A percentile compares a stretch with the other conserved stretches of the same genome.
These are phyloP conservation scores for Eremophila alpestris DNA, from an alignment of 2,797 vertebrate genomes.

Conservation along the genomic window DNA sequence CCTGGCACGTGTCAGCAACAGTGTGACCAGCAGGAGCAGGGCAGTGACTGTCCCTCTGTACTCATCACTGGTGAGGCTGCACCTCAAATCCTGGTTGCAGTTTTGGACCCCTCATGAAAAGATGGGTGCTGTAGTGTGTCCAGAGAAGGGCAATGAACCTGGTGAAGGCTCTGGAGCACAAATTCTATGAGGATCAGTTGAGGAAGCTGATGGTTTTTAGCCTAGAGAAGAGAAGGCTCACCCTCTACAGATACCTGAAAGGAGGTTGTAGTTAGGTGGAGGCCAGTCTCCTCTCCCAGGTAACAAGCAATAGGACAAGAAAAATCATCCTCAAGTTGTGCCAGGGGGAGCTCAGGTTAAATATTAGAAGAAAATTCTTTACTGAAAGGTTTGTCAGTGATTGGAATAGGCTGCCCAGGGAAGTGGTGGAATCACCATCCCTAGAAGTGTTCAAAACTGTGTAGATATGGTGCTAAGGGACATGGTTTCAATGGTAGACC, in stretches of 20 bases:
- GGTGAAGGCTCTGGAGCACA: neutral
- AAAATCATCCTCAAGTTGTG: neutral
- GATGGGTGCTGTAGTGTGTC: neutral
- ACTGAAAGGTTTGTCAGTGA: neutral
- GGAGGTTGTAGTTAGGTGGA: neutral
- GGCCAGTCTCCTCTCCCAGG: neutral
- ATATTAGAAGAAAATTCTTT: neutral
- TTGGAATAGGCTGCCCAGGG: neutral
- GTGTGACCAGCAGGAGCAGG: neutral
- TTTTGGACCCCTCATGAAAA: neutral
- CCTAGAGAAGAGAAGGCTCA: neutral
- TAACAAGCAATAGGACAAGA: neutral
- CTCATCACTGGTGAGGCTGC: neutral
- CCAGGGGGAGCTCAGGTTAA: neutral
- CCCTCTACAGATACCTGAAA: neutral
- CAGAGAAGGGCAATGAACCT: neutral
- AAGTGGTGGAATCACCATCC: neutral
- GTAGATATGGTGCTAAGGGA: neutral
- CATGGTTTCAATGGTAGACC: neutral
- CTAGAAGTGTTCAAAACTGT: neutral
- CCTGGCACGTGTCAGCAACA: neutral
- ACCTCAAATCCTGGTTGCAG: neutral
- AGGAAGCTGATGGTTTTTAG: neutral
- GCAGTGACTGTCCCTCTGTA: neutral
- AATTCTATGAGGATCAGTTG: neutral